These are phyloP conservation scores for Ophraella communa DNA, from an alignment of 2,888 invertebrate genomes.

Conservation along the genomic window DNA sequence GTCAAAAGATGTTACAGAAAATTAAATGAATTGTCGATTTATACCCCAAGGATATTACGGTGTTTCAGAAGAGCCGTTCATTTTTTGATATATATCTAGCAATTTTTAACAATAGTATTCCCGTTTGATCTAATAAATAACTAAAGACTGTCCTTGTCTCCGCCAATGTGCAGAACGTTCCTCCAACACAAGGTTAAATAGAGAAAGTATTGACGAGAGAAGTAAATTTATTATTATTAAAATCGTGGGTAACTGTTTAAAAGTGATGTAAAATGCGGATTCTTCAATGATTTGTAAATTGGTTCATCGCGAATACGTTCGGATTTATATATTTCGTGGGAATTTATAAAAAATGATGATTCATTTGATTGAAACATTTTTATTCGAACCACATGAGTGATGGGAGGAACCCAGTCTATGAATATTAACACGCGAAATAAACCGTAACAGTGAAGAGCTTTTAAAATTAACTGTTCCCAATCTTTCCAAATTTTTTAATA, in stretches of 20 bases:
- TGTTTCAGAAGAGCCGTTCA: too few relatives aligned
- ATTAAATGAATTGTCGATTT: too few relatives aligned
- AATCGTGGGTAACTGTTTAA: slow-evolving; percentile 27
- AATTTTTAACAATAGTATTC: background rate
- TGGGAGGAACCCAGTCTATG: background rate
- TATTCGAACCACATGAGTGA: background rate
- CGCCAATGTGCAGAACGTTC: slow-evolving; percentile 13
- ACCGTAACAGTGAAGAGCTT: background rate
- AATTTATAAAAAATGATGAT: slow-evolving; percentile 8
- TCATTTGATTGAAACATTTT: background rate
- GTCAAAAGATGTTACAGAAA: too few relatives aligned
- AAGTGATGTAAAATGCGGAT: slow-evolving; percentile 28
- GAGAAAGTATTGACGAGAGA: slow-evolving; percentile 27
- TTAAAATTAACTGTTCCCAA: too few relatives aligned
- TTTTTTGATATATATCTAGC: too few relatives aligned
- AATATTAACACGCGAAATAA: background rate
- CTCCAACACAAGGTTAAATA: slow-evolving; percentile 25
- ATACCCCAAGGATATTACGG: too few relatives aligned
- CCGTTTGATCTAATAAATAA: background rate
- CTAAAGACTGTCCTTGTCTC: background rate
- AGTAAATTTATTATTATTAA: slow-evolving; percentile 27
- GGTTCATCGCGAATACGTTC: slow-evolving; percentile 14
- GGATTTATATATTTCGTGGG: slow-evolving; percentile 8
- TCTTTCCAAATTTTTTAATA: too few relatives aligned
- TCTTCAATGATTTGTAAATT: slow-evolving; percentile 24